Evolutionary conservation across 2,113 vertebrate genomes (phyloP).

Genomic region (Stegastes partitus): DNA sequence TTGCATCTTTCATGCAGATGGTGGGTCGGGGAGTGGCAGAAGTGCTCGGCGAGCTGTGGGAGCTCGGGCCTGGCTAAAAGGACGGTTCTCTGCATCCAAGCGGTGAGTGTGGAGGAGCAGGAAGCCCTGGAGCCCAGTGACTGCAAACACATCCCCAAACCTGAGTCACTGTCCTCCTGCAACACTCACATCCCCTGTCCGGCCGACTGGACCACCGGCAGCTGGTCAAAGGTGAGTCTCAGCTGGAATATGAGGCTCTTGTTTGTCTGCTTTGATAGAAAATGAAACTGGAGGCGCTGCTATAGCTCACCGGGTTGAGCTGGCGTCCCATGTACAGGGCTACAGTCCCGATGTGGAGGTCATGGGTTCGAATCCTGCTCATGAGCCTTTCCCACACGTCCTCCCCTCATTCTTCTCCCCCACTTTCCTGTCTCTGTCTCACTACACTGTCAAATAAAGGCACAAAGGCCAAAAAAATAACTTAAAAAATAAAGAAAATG

Average conservation of each 20-base stretch:
- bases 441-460: too few relatives aligned
- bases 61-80: constrained; percentile 83
- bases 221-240: constrained; percentile 91
- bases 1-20: constrained; percentile 84
- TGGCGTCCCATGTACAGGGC: too few relatives aligned
- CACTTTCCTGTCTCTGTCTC: too few relatives aligned
- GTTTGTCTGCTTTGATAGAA: not conserved
- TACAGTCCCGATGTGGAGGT: too few relatives aligned
- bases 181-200: constrained; percentile 88
- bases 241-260: not conserved
- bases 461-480: too few relatives aligned
- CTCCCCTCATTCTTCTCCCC: too few relatives aligned
- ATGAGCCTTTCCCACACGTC: too few relatives aligned
- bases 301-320: too few relatives aligned
- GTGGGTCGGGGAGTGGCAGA: constrained; percentile 94
- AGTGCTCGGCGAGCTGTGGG: constrained; percentile 90
- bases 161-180: constrained; percentile 81
- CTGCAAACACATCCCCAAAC: constrained; percentile 88
- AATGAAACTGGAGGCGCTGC: too few relatives aligned
- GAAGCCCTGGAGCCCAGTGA: constrained; percentile 81
- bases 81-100: constrained; percentile 90
- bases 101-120: constrained; percentile 90
- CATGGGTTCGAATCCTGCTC: too few relatives aligned
- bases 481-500: too few relatives aligned
- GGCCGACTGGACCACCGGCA: constrained; percentile 87